phyloP scores from a whole-genome alignment of 2,113 vertebrate genomes.

The Mormoops blainvillei region DNA sequence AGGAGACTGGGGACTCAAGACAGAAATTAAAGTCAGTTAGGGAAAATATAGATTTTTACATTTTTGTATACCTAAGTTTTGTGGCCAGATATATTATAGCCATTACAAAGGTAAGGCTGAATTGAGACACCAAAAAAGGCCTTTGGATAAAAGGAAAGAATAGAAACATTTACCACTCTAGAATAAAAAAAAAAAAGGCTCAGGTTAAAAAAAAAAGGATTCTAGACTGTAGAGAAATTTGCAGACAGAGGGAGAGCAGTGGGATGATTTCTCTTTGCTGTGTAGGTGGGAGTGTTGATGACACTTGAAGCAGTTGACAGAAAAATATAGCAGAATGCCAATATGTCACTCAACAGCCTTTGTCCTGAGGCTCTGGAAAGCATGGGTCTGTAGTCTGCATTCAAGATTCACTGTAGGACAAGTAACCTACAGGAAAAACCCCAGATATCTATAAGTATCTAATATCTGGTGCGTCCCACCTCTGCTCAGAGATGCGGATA shows the following conservation, averaged over 20 bases:
- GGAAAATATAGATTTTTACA: neutral
- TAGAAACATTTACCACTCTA: neutral
- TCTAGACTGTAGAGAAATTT: neutral
- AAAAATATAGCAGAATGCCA: neutral
- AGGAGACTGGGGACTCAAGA: neutral
- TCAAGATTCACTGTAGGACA: neutral
- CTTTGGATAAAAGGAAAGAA: neutral
- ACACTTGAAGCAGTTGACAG: neutral
- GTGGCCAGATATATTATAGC: neutral
- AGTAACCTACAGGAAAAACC: neutral
- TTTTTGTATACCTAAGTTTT: neutral
- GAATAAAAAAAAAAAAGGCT: neutral
- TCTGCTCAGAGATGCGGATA: neutral
- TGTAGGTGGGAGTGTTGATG: neutral
- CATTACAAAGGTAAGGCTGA: neutral
- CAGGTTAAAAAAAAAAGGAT: neutral
- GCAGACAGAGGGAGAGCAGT: neutral
- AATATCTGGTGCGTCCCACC: neutral
- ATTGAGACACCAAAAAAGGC: neutral
- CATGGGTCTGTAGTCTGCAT: neutral
- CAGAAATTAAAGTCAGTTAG: neutral
- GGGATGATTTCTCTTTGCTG: neutral
- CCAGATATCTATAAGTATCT: neutral
- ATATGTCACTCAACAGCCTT: neutral
- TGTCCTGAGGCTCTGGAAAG: neutral